These are phyloP conservation scores for Cuculus canorus DNA, from an alignment of 2,797 vertebrate genomes.

Conservation along the genomic window DNA sequence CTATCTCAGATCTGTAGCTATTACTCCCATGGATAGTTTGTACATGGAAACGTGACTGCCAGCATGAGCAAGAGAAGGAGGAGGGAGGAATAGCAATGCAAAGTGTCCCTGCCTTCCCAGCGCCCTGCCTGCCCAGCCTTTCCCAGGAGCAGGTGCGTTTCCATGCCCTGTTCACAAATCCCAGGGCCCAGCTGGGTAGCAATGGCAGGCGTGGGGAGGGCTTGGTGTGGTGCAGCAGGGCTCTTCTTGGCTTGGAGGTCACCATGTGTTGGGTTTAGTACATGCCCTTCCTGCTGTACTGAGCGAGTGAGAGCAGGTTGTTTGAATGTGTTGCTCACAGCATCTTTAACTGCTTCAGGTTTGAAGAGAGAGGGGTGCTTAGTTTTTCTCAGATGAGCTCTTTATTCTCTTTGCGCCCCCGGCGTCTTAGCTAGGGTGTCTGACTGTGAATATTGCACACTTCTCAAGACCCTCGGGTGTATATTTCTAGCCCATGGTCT, in stretches of 20 bases:
- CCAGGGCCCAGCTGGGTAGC: neutral
- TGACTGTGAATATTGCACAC: conserved; percentile 27
- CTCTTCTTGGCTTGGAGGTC: neutral
- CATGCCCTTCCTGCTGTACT: neutral
- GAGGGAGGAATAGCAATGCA: neutral
- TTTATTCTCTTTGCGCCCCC: neutral
- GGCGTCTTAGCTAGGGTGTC: neutral
- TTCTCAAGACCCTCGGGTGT: neutral
- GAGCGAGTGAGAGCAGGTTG: neutral
- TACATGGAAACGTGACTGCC: neutral
- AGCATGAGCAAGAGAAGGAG: neutral
- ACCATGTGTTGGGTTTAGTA: rapidly evolving
- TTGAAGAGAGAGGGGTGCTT: neutral
- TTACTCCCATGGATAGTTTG: neutral
- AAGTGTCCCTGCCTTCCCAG: neutral
- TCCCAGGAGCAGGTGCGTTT: neutral
- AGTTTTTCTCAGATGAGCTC: neutral
- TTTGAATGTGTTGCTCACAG: neutral
- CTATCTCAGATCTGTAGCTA: neutral
- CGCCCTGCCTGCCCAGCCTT: neutral
- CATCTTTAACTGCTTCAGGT: neutral
- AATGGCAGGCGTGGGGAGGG: neutral
- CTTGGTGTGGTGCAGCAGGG: rapidly evolving
- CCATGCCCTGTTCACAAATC: neutral
- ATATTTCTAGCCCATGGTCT: neutral